Conservation (phyloP, 2,113 vertebrate species). For the Rattus rattus region DNA sequence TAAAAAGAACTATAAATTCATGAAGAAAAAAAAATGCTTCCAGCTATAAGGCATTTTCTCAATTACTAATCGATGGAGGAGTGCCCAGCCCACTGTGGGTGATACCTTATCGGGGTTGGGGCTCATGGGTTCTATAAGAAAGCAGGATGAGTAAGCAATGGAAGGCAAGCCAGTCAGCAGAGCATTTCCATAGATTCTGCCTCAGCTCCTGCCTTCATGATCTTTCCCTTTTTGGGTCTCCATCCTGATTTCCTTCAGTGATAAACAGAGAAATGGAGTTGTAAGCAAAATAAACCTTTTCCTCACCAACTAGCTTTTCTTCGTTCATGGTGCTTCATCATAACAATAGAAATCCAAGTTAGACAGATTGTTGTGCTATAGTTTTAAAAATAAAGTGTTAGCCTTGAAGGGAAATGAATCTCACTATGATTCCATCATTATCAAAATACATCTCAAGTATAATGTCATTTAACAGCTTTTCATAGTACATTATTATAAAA, state of each 20-base stretch:
- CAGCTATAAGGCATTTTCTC: neutral
- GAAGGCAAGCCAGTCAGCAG: neutral
- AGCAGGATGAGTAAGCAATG: neutral
- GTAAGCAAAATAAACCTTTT: neutral
- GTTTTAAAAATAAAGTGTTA: neutral
- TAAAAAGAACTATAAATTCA: neutral
- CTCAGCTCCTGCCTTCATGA: neutral
- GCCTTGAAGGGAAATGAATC: neutral
- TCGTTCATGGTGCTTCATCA: neutral
- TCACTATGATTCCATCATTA: neutral
- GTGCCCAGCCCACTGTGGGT: neutral
- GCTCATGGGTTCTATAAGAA: neutral
- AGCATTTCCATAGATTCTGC: neutral
- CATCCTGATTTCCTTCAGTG: neutral
- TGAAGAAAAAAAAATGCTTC: neutral
- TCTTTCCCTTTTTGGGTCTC: neutral
- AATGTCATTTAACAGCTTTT: neutral
- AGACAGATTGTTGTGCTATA: neutral
- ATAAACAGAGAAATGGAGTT: neutral
- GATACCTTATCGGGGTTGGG: accelerated
- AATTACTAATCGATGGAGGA: neutral
- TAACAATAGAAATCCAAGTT: neutral
- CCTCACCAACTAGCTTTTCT: neutral
- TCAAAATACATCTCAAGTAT: neutral
- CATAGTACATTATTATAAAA: neutral